A percentile compares a stretch with the other conserved stretches of the same genome.
phyloP scores from a whole-genome alignment of 2,113 vertebrate species.

The Epinephelus lanceolatus region DNA sequence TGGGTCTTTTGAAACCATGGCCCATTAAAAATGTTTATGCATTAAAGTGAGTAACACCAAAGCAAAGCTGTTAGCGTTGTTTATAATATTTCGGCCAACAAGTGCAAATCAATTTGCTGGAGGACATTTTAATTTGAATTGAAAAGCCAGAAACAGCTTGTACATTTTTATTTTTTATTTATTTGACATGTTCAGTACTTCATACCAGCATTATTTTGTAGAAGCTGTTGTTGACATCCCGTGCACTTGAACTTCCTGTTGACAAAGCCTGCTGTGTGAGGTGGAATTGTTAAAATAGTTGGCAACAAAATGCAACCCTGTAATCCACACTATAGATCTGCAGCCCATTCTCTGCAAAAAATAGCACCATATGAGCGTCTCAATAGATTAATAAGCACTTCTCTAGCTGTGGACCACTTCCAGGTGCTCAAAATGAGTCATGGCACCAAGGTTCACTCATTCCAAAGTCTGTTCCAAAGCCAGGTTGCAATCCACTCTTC shows the following conservation, averaged over 20 bases:
- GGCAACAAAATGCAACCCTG: background rate
- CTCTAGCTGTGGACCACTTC: conserved; percentile 59
- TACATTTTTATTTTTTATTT: conserved; percentile 8
- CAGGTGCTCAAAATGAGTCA: conserved; percentile 55
- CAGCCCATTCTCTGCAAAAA: conserved; percentile 34
- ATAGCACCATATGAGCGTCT: background rate
- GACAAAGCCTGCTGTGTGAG: background rate
- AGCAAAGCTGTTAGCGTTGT: background rate
- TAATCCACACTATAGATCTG: background rate
- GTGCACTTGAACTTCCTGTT: background rate
- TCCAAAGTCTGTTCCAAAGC: conserved; percentile 18
- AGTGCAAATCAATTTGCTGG: background rate
- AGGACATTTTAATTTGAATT: conserved; percentile 17
- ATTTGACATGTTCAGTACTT: conserved; percentile 11
- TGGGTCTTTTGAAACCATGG: conserved; percentile 31
- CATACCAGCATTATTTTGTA: background rate
- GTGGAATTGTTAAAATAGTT: background rate
- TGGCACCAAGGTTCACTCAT: conserved; percentile 9
- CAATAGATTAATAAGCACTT: conserved; percentile 44
- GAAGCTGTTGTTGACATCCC: background rate
- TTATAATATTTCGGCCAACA: background rate
- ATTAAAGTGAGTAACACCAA: conserved; percentile 11
- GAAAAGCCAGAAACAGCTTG: conserved; percentile 4
- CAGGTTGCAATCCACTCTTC: conserved; percentile 16
- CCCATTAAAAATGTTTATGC: conserved; percentile 50